phyloP scores from a whole-genome alignment of 2,888 invertebrate genomes.

The Drosophila pullipes region DNA sequence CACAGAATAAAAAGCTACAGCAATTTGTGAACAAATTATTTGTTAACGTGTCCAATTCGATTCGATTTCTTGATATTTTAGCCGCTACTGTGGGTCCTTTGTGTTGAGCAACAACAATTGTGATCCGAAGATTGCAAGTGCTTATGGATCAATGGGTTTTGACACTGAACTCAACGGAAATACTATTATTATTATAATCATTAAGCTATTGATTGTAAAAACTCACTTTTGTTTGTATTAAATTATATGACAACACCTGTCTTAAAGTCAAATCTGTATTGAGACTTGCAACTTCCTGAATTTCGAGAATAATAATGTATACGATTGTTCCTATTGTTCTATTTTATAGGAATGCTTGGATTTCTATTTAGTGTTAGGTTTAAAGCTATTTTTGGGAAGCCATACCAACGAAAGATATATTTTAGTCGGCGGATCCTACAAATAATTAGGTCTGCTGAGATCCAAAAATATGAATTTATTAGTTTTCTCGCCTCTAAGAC shows the following conservation, averaged over 20 bases:
- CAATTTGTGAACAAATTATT: constrained; percentile 20
- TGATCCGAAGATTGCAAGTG: not conserved
- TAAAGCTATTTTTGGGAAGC: not conserved
- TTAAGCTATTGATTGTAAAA: not conserved
- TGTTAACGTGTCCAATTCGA: constrained; percentile 11
- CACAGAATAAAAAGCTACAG: not conserved
- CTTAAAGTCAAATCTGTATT: not conserved
- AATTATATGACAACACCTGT: not conserved
- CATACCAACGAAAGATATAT: not conserved
- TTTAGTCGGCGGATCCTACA: not conserved
- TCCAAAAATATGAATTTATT: too few species aligned
- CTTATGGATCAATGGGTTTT: not conserved
- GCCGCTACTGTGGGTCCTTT: constrained; percentile 2
- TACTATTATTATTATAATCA: constrained; percentile 6
- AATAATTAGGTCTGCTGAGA: too few species aligned
- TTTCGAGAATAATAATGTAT: not conserved
- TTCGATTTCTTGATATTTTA: not conserved
- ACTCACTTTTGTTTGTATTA: not conserved
- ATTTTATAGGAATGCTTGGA: not conserved
- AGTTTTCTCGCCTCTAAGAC: too few species aligned
- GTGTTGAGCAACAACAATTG: constrained; percentile 6
- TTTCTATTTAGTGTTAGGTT: not conserved
- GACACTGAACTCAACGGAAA: constrained; percentile 20
- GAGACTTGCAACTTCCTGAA: not conserved
- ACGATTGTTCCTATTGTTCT: not conserved